Conservation (phyloP, 2,113 vertebrate genomes). For the Datnioides undecimradiatus region DNA sequence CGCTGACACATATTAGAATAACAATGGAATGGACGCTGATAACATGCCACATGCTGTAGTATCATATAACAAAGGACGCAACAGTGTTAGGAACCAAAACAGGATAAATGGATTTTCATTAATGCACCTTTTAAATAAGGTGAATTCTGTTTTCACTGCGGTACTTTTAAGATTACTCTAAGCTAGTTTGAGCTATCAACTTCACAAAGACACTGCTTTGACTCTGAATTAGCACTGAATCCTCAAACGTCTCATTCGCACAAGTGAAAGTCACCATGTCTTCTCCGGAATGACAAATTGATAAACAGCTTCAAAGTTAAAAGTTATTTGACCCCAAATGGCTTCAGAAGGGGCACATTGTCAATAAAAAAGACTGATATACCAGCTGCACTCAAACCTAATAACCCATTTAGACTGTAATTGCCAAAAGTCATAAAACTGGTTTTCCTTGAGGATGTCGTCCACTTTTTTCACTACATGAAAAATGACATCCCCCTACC, state of each 20-base stretch:
- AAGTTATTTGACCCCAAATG: constrained; percentile 35
- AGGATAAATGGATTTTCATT: constrained; percentile 24
- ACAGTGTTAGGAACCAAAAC: constrained; percentile 7
- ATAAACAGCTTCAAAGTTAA: constrained; percentile 30
- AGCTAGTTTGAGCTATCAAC: constrained; percentile 4
- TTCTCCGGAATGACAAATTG: constrained; percentile 10
- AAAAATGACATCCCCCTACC: constrained; percentile 29
- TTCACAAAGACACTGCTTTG: constrained; percentile 1
- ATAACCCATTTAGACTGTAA: constrained; percentile 50
- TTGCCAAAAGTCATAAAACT: constrained; percentile 46
- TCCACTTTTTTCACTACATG: background rate
- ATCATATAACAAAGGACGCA: constrained; percentile 1
- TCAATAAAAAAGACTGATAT: constrained; percentile 53
- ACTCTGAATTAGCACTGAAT: background rate
- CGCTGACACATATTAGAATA: background rate
- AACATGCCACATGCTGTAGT: constrained; percentile 4
- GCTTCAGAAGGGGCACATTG: constrained; percentile 32
- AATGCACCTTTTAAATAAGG: background rate
- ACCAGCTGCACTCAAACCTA: constrained; percentile 37
- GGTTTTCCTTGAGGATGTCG: constrained; percentile 45
- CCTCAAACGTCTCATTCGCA: background rate
- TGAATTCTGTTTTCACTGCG: constrained; percentile 6
- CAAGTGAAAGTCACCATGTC: constrained; percentile 4
- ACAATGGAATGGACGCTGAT: constrained; percentile 1
- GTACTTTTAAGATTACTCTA: constrained; percentile 23